Evolutionary conservation across 92 coral and sea anemone genomes (phyloP), one percentile per base, ranked within the genome.

Genomic region (Zoanthus sociatus): DNA sequence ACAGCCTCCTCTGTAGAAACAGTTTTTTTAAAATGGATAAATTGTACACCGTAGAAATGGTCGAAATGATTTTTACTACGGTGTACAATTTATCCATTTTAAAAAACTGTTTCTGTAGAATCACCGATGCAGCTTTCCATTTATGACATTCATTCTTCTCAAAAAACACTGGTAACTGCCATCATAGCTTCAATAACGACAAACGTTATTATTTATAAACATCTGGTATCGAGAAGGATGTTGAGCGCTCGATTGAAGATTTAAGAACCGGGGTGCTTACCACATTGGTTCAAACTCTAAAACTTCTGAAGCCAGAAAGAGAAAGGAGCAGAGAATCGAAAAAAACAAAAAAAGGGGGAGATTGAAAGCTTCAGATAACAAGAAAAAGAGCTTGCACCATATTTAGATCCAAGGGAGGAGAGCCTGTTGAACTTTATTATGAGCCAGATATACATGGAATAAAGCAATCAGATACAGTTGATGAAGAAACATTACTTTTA

Each of bases 221-320:
- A 26, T 26, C 26, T 26, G 26, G 26, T 26, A 26, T 26, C 26
- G 26, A 26, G 26, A 26, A 55, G 84, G 84, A 64, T 71, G 77
- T 87, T 78, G 77, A 47, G 18, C 64, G 16, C 76, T 67, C 64
- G 33, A 32, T 86, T 74, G 83, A 58, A 74, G 75, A n/a, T 5
- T 7, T 46, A 73, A 73, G 56, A 44, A 73, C 54, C 53, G 6
- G 53, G 78, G 8, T 73, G 21, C 55, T 78, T 78, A 87, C 86
- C 85, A 77, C 78, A 87, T 87, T 87, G 90, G 90, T 50, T 87
- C 90, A 50, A 87, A 87, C 66, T 77, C 90, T 63, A 77, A 87
- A 83, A 26, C 26, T 26, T 26, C 26, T 26, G 26, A 26, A 26
- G 26, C 26, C 26, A 26, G 26, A 26, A 26, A 83, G 78, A 84